Percentiles rank a stretch among this genome's conserved stretches.
phyloP scores from a whole-genome alignment of 2,797 vertebrate genomes.

The Picus viridis region DNA sequence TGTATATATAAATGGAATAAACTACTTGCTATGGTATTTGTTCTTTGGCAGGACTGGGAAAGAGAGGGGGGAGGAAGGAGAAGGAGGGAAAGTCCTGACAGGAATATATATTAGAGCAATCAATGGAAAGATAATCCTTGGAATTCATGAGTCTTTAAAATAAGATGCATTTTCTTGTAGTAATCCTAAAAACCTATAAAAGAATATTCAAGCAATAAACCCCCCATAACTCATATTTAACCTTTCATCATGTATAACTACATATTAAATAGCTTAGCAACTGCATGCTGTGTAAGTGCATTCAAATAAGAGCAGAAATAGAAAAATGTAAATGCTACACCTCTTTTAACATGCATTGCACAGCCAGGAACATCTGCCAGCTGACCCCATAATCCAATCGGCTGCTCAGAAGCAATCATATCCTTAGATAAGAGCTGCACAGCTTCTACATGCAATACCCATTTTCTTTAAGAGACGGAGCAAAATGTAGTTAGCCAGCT shows the following conservation, averaged over 20 bases:
- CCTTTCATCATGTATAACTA: constrained; percentile 69
- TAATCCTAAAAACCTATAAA: constrained; percentile 64
- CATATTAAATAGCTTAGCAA: constrained; percentile 60
- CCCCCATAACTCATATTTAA: constrained; percentile 69
- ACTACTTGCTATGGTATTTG: constrained; percentile 19
- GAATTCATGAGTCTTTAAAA: constrained; percentile 65
- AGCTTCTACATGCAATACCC: background rate
- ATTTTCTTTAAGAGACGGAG: constrained; percentile 32
- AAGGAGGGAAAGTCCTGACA: constrained; percentile 49
- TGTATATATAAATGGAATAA: constrained; percentile 11
- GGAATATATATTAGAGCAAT: constrained; percentile 56
- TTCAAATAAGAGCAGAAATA: constrained; percentile 52
- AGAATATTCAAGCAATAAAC: constrained; percentile 60
- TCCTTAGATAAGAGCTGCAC: constrained; percentile 30
- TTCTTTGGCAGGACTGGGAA: constrained; percentile 26
- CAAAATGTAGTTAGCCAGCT: constrained; percentile 47
- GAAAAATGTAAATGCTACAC: constrained; percentile 64
- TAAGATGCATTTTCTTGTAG: constrained; percentile 60
- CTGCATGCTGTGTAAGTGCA: constrained; percentile 46
- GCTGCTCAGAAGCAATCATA: constrained; percentile 47
- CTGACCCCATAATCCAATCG: constrained; percentile 80
- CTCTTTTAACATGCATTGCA: constrained; percentile 61
- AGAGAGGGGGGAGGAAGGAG: background rate
- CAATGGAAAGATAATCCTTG: constrained; percentile 64
- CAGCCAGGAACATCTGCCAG: constrained; percentile 78